Evolutionary conservation across 2,888 invertebrate genomes (phyloP), one percentile per base, ranked within the genome.

Genomic region (Pollenia labialis): DNA sequence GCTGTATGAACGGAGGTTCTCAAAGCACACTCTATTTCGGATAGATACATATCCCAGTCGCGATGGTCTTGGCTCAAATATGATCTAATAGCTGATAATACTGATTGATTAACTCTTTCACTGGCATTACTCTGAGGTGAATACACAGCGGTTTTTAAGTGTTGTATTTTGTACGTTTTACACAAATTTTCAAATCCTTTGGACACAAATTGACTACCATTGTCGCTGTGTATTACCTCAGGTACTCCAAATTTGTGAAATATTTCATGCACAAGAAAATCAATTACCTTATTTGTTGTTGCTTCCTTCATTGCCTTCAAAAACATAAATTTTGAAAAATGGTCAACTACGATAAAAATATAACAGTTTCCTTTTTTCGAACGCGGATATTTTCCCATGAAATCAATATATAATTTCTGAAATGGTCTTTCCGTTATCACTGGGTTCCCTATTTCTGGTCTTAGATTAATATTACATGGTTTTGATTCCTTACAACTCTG

Each of bases 81-180:
- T 11, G 56, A 11, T 23, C 56, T 18, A 18, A 56, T 23, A 23
- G 56, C 56, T 12, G 56, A 9, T 23, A 56, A 12, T 4, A 56
- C 56, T 18, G 56, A 23, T 56, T 56, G 56, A 18, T 56, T 56
- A 18, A 56, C 56, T 23, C 56, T 56, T 10, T 56, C 56, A 23
- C 23, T 23, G 1, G 56, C 56, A 16, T 56, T 56, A 11, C 23
- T 23, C 18, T 56, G 56, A 23, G 56, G 56, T 23, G 56, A 56
- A 56, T 56, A 23, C 10, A 56, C 23, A 10, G 56, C 23, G 7
- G 56, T 23, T 23, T 56, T 23, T 56, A 18, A 4, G 7, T 50
- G 32, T 6, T 32, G 32, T 32, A 32, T 32, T 32, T 32, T 32
- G 6, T 32, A 32, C 4, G 32, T 32, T 32, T 32, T 32, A 32